phyloP scores from a whole-genome alignment of 2,888 invertebrate genomes.

The Cordilura impudica region DNA sequence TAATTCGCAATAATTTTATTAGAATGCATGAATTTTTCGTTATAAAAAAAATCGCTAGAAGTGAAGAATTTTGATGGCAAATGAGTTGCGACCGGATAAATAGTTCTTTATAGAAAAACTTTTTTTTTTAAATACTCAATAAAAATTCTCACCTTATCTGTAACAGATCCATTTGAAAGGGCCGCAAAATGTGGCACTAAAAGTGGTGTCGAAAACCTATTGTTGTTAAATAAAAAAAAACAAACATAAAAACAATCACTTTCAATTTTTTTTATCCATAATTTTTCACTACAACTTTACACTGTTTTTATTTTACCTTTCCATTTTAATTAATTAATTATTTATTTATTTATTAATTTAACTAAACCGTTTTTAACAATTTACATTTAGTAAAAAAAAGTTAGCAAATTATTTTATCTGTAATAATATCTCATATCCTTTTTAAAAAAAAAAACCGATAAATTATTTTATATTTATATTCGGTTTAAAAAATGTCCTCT shows the following conservation, averaged over 20 bases:
- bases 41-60: no score
- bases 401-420: conserved; percentile 68
- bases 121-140: no score
- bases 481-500: conserved; percentile 49
- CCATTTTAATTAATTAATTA: conserved; percentile 66
- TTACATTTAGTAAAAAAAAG: conserved; percentile 57
- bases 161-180: conserved; percentile 85
- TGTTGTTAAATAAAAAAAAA: conserved; percentile 11
- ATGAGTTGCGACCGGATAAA: no score
- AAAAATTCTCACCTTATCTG: conserved; percentile 85
- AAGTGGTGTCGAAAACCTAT: conserved; percentile 47
- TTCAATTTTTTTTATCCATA: background rate
- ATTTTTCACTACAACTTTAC: background rate
- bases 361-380: conserved; percentile 49
- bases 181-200: conserved; percentile 78
- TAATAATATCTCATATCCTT: conserved; percentile 69
- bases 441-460: conserved; percentile 65
- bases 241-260: background rate
- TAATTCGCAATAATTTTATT: no score
- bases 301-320: conserved; percentile 68
- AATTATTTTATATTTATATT: conserved; percentile 11
- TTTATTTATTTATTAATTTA: conserved; percentile 66
- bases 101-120: no score
- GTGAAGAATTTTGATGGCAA: no score
- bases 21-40: no score